Conservation (phyloP, 2,797 vertebrate species). For the Betta splendens region DNA sequence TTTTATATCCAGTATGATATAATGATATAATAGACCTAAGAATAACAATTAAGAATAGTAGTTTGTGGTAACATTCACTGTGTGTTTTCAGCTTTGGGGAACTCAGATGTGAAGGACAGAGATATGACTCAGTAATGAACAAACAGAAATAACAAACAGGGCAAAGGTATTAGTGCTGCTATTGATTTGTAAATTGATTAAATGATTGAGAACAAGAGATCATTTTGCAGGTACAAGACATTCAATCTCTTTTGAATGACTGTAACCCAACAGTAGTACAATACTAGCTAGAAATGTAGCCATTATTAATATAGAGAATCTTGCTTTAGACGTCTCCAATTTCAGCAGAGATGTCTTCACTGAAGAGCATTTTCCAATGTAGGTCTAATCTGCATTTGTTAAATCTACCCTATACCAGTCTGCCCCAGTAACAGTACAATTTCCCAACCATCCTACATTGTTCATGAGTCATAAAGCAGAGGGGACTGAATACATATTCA, state of each 20-base stretch:
- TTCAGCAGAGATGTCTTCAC: slow-evolving; percentile 12
- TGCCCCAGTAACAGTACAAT: slow-evolving; percentile 39
- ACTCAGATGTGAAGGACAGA: slow-evolving; percentile 25
- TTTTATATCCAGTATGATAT: too few species aligned
- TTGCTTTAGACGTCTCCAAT: slow-evolving; percentile 19
- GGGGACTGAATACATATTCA: slow-evolving; percentile 63
- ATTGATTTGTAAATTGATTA: slow-evolving; percentile 72
- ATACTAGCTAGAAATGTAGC: too few species aligned
- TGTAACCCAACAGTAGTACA: slow-evolving; percentile 36
- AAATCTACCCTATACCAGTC: slow-evolving; percentile 29
- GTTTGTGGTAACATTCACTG: neutral
- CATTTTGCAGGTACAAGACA: slow-evolving; percentile 59
- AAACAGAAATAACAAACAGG: slow-evolving; percentile 63
- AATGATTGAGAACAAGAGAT: slow-evolving; percentile 62
- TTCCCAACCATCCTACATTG: slow-evolving; percentile 53
- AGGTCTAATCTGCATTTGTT: slow-evolving; percentile 39
- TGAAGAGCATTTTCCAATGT: slow-evolving; percentile 18
- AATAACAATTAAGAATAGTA: slow-evolving; percentile 10
- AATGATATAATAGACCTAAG: too few species aligned
- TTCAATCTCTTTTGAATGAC: slow-evolving; percentile 36
- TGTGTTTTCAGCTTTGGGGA: slow-evolving; percentile 25
- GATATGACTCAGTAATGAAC: slow-evolving; percentile 55
- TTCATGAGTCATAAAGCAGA: slow-evolving; percentile 57
- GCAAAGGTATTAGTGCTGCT: slow-evolving; percentile 57
- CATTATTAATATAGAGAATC: too few species aligned